Evolutionary conservation across 2,888 invertebrate species (phyloP).

Genomic region (Smittia sp.): DNA sequence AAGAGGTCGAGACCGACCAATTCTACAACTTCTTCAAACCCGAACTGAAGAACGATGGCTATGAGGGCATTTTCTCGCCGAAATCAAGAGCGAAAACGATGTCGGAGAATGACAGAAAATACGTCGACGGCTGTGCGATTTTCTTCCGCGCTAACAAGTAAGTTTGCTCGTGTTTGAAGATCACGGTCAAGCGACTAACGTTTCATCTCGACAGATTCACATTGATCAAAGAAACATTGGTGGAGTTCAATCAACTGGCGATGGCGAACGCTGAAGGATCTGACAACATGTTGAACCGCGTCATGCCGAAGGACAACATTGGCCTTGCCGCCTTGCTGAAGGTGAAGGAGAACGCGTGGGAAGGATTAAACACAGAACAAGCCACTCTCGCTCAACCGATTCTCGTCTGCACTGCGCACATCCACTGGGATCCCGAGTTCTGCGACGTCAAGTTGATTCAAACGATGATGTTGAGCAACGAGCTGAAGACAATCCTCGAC

Average conservation of each 20-base stretch:
- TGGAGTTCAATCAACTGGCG: constrained; percentile 97
- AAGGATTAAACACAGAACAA: constrained; percentile 74
- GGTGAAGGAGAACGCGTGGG: constrained; percentile 94
- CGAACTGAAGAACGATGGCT: constrained; percentile 86
- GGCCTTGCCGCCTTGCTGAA: constrained; percentile 92
- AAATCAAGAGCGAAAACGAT: constrained; percentile 98
- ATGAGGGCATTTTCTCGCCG: constrained; percentile 95
- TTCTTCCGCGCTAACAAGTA: constrained; percentile 92
- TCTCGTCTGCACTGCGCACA: constrained; percentile 96
- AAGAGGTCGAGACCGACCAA: constrained; percentile 99
- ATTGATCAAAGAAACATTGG: constrained; percentile 90
- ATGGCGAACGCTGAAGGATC: constrained; percentile 98
- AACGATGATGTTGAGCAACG: constrained; percentile 97
- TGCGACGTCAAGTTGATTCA: constrained; percentile 99
- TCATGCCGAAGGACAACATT: constrained; percentile 99
- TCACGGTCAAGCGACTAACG: constrained; percentile 38
- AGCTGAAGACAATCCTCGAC: constrained; percentile 82
- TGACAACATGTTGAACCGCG: constrained; percentile 96
- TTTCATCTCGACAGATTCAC: constrained; percentile 69
- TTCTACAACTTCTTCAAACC: constrained; percentile 96
- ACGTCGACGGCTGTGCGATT: constrained; percentile 98
- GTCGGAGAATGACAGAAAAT: constrained; percentile 93
- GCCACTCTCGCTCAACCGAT: constrained; percentile 78
- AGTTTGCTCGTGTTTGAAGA: too few species aligned
- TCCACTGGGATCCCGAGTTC: constrained; percentile 99